A percentile compares a stretch with the other conserved stretches of the same genome.
phyloP scores from a whole-genome alignment of 1,140 invertebrate genomes.

The Asobara japonica region DNA sequence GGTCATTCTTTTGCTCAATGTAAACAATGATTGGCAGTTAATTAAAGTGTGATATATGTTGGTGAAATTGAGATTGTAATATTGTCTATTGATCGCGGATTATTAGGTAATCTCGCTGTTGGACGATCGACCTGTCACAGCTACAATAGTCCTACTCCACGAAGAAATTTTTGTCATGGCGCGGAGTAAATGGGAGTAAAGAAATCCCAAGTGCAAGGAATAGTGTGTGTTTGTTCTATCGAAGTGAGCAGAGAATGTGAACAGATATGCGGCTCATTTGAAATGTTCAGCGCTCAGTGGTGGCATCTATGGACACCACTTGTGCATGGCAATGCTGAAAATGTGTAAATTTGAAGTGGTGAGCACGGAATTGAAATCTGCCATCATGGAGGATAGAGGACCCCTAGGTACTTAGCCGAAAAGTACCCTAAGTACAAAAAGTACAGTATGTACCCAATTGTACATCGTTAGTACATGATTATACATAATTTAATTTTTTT shows the following conservation, averaged over 20 bases:
- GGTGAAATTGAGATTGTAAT: neutral
- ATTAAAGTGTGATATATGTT: neutral
- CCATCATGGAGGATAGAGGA: no score
- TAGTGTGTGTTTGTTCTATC: conserved; percentile 41
- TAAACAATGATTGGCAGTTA: neutral
- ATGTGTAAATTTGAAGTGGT: no score
- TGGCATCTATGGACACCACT: no score
- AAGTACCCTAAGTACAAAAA: no score
- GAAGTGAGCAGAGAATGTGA: conserved; percentile 48
- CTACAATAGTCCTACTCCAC: conserved; percentile 54
- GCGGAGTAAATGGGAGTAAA: conserved; percentile 42
- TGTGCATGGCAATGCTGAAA: neutral
- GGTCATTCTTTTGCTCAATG: neutral
- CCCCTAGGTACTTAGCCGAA: no score
- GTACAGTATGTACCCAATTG: no score
- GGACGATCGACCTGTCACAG: conserved; percentile 55
- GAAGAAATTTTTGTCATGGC: conserved; percentile 59
- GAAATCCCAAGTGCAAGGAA: conserved; percentile 28
- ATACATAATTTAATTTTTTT: no score
- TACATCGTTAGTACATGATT: no score
- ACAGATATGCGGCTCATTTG: conserved; percentile 37
- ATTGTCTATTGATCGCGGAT: conserved; percentile 45
- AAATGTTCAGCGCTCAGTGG: no score
- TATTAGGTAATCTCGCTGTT: conserved; percentile 59
- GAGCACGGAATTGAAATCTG: no score